Evolutionary conservation across 2,113 vertebrate genomes (phyloP).

Genomic region (Ochotona curzoniae): DNA sequence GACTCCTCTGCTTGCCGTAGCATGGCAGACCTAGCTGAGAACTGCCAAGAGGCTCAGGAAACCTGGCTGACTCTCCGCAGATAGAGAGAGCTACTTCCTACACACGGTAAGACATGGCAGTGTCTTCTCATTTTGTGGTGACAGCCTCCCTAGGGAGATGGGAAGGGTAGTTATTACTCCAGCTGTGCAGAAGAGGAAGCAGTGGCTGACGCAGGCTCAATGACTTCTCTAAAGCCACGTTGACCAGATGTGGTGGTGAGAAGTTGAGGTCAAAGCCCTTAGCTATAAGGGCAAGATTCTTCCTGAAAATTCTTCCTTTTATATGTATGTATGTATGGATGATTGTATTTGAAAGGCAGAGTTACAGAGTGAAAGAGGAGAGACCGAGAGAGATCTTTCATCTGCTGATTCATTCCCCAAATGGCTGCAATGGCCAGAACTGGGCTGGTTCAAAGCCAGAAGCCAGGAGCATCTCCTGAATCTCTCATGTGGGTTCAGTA

Average conservation of each 20-base stretch:
- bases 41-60: not conserved
- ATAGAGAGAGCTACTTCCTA: not conserved
- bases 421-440: too few species aligned
- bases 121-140: not conserved
- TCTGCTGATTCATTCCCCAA: too few species aligned
- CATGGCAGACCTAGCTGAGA: not conserved
- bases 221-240: not conserved
- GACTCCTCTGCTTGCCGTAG: not conserved
- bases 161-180: not conserved
- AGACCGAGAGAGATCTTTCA: too few species aligned
- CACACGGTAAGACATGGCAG: not conserved
- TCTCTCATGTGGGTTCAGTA: too few species aligned
- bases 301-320: constrained; percentile 42
- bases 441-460: too few species aligned
- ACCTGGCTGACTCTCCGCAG: not conserved
- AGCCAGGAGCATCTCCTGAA: too few species aligned
- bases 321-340: not conserved
- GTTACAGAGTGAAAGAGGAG: too few species aligned
- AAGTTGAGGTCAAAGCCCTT: not conserved
- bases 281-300: not conserved
- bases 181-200: not conserved
- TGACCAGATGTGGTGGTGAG: not conserved
- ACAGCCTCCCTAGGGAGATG: not conserved
- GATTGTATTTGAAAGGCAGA: too few species aligned
- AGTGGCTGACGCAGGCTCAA: not conserved